Conservation (phyloP, 2,888 invertebrate species). For the Exocentrus adspersus region DNA sequence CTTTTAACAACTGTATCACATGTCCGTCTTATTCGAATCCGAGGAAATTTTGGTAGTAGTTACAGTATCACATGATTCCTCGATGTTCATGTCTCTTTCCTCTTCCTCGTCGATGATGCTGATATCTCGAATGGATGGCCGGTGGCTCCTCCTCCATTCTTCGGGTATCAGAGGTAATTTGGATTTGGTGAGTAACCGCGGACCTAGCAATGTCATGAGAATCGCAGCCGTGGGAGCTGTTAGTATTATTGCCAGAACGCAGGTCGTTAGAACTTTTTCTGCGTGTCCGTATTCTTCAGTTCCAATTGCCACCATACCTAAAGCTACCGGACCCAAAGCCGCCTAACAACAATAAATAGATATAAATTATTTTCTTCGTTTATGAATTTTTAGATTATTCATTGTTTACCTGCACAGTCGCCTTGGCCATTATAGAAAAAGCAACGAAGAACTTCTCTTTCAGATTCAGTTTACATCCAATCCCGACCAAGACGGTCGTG, state of each 20-base stretch:
- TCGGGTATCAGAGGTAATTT: conserved; percentile 70
- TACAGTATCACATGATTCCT: conserved; percentile 2
- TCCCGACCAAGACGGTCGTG: conserved; percentile 74
- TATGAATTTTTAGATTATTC: not conserved
- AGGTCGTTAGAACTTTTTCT: conserved; percentile 77
- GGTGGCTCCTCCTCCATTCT: conserved; percentile 83
- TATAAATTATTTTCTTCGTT: no score
- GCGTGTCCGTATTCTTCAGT: conserved; percentile 69
- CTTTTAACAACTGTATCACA: conserved; percentile 1
- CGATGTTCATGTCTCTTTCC: conserved; percentile 57
- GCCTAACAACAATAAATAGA: conserved; percentile 66
- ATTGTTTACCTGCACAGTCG: conserved; percentile 86
- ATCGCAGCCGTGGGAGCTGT: conserved; percentile 88
- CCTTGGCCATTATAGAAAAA: conserved; percentile 94
- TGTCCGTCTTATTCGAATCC: conserved; percentile 11
- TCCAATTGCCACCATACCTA: conserved; percentile 71
- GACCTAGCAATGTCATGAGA: conserved; percentile 75
- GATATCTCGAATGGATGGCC: conserved; percentile 86
- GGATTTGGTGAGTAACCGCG: conserved; percentile 66
- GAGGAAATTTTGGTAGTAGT: conserved; percentile 4
- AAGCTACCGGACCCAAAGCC: conserved; percentile 81
- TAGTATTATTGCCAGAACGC: conserved; percentile 83
- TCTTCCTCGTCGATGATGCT: conserved; percentile 88
- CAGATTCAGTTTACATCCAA: conserved; percentile 83
- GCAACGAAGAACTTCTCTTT: conserved; percentile 93